Evolutionary conservation across 2,888 invertebrate genomes (phyloP), one percentile per base, ranked within the genome.

Genomic region (Spicauda simplicius): DNA sequence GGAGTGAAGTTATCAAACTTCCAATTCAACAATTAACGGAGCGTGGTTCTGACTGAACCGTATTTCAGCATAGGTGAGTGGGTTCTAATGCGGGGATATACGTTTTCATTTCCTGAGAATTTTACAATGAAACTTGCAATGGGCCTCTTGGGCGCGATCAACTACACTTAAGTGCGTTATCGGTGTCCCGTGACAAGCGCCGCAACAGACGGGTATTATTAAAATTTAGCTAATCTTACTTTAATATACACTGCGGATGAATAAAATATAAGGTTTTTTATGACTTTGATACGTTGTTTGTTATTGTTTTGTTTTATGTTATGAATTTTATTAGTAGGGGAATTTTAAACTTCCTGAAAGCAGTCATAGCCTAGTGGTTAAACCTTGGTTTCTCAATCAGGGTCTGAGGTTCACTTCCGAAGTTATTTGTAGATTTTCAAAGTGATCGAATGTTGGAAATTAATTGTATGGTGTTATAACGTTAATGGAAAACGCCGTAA

Each of bases 11-110:
- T 87, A 81, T 82, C 80, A 82, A 86, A 86, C 83, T 85, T 83
- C 76, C 79, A 84, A 88, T 86, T 86, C 84, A 79, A 84, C 86
- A 87, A 87, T 89, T 88, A 88, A 85, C 85, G 76, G 73, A 81
- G 80, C 82, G 64, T 65, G 54, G 65, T 30, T 45, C 54, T 65
- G 59, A 59, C 59, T 65, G 53, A 33, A 48, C 30, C 20, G 55
- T 66, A 66, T 60, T 60, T 86, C 80, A 85, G 80, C 82, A 83
- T 84, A 86, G 85, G 85, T 85, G 81, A 81, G 80, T 79, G 78
- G 76, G 76, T 75, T 76, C 77, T 78, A 79, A 79, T 85, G 83
- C 79, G 80, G 80, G 73, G 80, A 81, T 81, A 80, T 41, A 64
- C 52, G 54, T 84, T 79, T 77, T 69, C 77, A 81, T 65, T 65